Evolutionary conservation across 2,797 vertebrate species (phyloP).

Genomic region (Poeciliopsis infans): DNA sequence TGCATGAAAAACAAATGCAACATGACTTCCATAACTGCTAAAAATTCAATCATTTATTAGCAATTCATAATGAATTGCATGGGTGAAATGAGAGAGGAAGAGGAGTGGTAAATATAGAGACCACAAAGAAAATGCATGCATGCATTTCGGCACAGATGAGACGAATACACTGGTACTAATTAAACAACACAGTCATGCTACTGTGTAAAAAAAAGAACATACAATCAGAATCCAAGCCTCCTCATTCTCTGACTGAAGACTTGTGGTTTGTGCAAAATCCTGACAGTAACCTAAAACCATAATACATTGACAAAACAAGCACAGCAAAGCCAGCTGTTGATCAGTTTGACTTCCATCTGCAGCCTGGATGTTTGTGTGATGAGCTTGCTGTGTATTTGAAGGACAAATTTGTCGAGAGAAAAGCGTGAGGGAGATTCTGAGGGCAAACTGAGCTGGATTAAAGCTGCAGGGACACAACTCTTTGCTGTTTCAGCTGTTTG

Average conservation of each 20-base stretch:
- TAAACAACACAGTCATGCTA: conserved; percentile 28
- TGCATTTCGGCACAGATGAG: conserved; percentile 36
- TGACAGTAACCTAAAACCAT: not conserved
- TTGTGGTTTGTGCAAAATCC: conserved; percentile 4
- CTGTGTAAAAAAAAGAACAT: not conserved
- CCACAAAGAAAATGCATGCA: not conserved
- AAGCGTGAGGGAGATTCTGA: conserved; percentile 44
- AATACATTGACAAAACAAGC: conserved; percentile 10
- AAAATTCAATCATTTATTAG: conserved; percentile 20
- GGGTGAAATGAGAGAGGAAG: not conserved
- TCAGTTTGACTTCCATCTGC: conserved; percentile 36
- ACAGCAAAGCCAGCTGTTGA: conserved; percentile 30
- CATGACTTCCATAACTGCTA: conserved; percentile 36
- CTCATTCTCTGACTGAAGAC: conserved; percentile 7
- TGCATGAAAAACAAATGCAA: conserved; percentile 31
- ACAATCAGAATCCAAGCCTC: not conserved
- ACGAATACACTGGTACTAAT: conserved; percentile 45
- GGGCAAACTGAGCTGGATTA: conserved; percentile 32
- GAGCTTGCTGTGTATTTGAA: conserved; percentile 41
- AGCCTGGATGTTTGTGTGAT: conserved; percentile 32
- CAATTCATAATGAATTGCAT: conserved; percentile 28
- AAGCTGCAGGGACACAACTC: conserved; percentile 18
- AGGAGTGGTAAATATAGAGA: conserved; percentile 17
- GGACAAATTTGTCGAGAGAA: conserved; percentile 48
- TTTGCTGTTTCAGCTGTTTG: conserved; percentile 12